Evolutionary conservation across 2,113 vertebrate species (phyloP).

Genomic region (Oostethus manadensis): DNA sequence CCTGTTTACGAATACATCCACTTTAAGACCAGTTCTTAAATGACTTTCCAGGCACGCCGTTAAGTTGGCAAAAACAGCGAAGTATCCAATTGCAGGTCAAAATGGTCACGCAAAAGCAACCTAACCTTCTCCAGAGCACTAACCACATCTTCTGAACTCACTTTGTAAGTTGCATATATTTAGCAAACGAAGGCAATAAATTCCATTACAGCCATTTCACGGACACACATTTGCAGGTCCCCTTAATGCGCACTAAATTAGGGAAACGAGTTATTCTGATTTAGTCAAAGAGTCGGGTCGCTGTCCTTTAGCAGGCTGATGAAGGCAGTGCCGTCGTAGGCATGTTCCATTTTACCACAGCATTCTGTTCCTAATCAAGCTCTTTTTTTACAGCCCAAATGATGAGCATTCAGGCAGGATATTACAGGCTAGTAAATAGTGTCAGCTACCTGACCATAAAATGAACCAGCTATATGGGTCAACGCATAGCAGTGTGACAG

Average conservation of each 20-base stretch:
- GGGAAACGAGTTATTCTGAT: slow-evolving; percentile 38
- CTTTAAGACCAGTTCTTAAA: too few species aligned
- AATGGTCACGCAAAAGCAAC: slow-evolving; percentile 2
- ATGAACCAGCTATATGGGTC: slow-evolving; percentile 40
- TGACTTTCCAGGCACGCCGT: background rate
- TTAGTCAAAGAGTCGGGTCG: slow-evolving; percentile 41
- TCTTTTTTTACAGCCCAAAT: slow-evolving; percentile 51
- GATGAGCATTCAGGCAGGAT: slow-evolving; percentile 51
- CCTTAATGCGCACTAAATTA: slow-evolving; percentile 55
- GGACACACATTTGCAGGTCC: slow-evolving; percentile 49
- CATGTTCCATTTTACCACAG: slow-evolving; percentile 52
- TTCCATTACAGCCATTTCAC: slow-evolving; percentile 79
- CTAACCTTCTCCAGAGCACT: slow-evolving; percentile 84
- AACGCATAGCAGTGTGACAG: slow-evolving; percentile 13
- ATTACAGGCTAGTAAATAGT: slow-evolving; percentile 58
- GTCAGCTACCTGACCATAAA: slow-evolving; percentile 55
- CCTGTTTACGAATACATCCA: too few species aligned
- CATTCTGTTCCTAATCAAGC: slow-evolving; percentile 62
- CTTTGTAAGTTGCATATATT: slow-evolving; percentile 81
- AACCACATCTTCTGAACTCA: slow-evolving; percentile 76
- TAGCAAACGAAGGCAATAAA: slow-evolving; percentile 82
- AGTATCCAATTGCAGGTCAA: background rate
- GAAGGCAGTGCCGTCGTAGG: slow-evolving; percentile 33
- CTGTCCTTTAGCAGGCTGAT: slow-evolving; percentile 37
- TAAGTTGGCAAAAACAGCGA: too few species aligned